Conservation (phyloP, 2,113 vertebrate species). For the Trochalopteron elliotii region DNA sequence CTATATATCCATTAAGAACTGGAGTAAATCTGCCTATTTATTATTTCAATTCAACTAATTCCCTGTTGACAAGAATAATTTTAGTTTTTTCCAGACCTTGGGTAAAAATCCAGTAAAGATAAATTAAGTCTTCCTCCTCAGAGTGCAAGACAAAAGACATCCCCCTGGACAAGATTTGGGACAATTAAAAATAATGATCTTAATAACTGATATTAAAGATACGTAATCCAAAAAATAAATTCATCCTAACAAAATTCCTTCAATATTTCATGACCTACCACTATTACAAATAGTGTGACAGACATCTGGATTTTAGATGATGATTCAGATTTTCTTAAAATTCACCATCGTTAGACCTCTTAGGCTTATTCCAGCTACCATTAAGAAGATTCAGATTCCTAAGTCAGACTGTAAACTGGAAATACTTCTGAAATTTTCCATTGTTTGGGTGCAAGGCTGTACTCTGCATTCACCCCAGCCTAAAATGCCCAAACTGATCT, state of each 20-base stretch:
- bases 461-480: background rate
- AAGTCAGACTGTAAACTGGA: background rate
- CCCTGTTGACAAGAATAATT: background rate
- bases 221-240: background rate
- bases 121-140: background rate
- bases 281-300: background rate
- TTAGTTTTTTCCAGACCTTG: background rate
- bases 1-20: background rate
- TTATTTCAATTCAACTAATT: background rate
- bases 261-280: background rate
- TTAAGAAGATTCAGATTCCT: background rate
- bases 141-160: background rate
- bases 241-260: background rate
- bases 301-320: background rate
- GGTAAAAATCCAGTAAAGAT: background rate
- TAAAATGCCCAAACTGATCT: background rate
- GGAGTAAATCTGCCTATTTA: background rate
- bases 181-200: background rate
- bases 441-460: background rate
- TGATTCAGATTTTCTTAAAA: background rate
- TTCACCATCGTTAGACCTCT: background rate
- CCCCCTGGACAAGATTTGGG: background rate
- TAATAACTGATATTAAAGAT: background rate
- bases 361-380: background rate
- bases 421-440: background rate